These are phyloP conservation scores for Timema cristinae DNA, from an alignment of 2,888 invertebrate genomes.

Conservation along the genomic window DNA sequence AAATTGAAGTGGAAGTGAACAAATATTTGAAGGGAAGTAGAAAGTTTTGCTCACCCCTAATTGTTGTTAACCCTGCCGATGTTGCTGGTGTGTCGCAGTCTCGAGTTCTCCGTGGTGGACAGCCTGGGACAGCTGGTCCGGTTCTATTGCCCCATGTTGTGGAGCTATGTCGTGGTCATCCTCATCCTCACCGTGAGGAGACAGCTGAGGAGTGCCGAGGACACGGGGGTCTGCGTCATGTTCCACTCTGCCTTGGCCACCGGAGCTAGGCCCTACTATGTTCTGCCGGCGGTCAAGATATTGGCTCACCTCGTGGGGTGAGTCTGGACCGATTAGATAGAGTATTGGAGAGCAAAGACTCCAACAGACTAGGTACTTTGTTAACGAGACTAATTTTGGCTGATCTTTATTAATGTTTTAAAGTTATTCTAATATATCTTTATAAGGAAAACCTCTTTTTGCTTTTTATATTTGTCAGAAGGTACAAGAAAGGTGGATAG, in stretches of 20 bases:
- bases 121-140: conserved; percentile 61
- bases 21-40: no score
- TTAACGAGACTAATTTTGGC: no score
- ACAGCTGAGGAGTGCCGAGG: conserved; percentile 47
- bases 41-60: not conserved
- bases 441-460: no score
- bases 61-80: not conserved
- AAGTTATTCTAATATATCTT: no score
- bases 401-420: no score
- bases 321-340: conserved; percentile 34
- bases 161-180: conserved; percentile 63
- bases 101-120: conserved; percentile 55
- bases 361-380: no score
- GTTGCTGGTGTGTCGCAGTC: conserved; percentile 44
- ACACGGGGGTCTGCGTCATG: conserved; percentile 45
- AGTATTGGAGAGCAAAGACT: no score
- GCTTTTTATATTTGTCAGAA: no score
- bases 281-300: conserved; percentile 52
- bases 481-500: no score
- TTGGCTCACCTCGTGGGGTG: conserved; percentile 48
- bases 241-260: conserved; percentile 56
- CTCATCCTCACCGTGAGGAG: conserved; percentile 57
- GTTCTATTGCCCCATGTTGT: conserved; percentile 59
- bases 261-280: conserved; percentile 57
- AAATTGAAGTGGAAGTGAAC: not conserved